A percentile compares a stretch with the other conserved stretches of the same genome.
phyloP scores from a whole-genome alignment of 1,140 invertebrate species.

The Hypothenemus hampei region DNA sequence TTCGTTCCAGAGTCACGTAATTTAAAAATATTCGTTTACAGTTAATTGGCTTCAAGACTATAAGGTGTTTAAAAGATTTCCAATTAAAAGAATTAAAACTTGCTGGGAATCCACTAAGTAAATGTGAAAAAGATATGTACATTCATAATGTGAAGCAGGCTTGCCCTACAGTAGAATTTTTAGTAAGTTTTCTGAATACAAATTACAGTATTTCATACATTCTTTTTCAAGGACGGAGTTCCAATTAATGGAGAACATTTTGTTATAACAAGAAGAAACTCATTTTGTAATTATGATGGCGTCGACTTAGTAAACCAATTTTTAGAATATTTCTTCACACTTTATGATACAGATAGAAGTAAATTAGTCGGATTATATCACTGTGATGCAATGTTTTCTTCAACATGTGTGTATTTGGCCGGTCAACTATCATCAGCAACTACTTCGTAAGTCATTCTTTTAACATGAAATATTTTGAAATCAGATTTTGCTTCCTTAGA shows the following conservation, averaged over 20 bases:
- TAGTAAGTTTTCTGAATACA: conserved; percentile 31
- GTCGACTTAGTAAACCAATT: conserved; percentile 67
- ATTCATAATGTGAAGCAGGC: conserved; percentile 54
- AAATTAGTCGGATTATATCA: conserved; percentile 77
- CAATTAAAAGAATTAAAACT: conserved; percentile 73
- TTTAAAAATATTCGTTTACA: background rate
- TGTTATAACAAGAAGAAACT: conserved; percentile 61
- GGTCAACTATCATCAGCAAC: conserved; percentile 41
- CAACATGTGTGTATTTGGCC: conserved; percentile 50
- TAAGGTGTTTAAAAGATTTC: conserved; percentile 34
- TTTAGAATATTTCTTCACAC: conserved; percentile 73
- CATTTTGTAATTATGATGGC: conserved; percentile 57
- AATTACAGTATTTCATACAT: background rate
- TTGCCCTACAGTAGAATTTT: conserved; percentile 35
- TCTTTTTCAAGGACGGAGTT: conserved; percentile 62
- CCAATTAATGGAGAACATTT: conserved; percentile 57
- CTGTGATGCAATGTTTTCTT: conserved; percentile 71
- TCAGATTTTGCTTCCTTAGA: conserved; percentile 26
- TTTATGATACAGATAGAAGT: conserved; percentile 79
- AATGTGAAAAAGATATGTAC: conserved; percentile 66
- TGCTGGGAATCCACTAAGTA: conserved; percentile 74
- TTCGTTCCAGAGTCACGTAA: background rate
- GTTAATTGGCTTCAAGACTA: background rate
- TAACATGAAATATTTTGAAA: background rate
- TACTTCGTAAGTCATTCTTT: conserved; percentile 31